Conservation (phyloP, 1,140 invertebrate genomes). For the Eupeodes corollae region DNA sequence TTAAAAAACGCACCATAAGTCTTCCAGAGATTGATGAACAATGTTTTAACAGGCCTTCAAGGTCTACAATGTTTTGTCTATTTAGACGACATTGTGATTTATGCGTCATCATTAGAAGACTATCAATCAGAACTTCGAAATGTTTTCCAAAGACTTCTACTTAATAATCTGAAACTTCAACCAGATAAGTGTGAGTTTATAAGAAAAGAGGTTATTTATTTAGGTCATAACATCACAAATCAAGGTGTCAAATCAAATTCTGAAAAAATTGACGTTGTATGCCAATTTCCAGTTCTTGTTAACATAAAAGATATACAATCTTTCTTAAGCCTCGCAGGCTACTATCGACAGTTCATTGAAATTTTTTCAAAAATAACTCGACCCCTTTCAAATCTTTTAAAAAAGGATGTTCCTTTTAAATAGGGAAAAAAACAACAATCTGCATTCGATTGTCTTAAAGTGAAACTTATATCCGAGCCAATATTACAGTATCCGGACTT, state of each 20-base stretch:
- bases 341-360: constrained; percentile 18
- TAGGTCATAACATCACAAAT: constrained; percentile 23
- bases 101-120: constrained; percentile 17
- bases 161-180: constrained; percentile 19
- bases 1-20: constrained; percentile 33
- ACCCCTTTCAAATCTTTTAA: constrained; percentile 7
- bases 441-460: constrained; percentile 23
- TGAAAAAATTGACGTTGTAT: constrained; percentile 12
- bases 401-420: constrained; percentile 10
- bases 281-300: constrained; percentile 10
- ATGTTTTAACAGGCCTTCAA: constrained; percentile 16
- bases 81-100: constrained; percentile 30
- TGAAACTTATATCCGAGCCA: constrained; percentile 11
- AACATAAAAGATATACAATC: constrained; percentile 13
- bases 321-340: constrained; percentile 14
- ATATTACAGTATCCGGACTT: constrained; percentile 25
- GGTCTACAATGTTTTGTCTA: constrained; percentile 25
- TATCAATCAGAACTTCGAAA: constrained; percentile 22
- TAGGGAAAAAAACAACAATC: constrained; percentile 9
- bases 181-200: constrained; percentile 36
- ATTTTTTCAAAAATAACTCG: constrained; percentile 15
- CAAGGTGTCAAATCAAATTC: constrained; percentile 13
- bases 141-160: constrained; percentile 29
- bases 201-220: constrained; percentile 19
- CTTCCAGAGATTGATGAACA: constrained; percentile 39